Evolutionary conservation across 2,797 vertebrate genomes (phyloP).

Genomic region (Podargus strigoides): DNA sequence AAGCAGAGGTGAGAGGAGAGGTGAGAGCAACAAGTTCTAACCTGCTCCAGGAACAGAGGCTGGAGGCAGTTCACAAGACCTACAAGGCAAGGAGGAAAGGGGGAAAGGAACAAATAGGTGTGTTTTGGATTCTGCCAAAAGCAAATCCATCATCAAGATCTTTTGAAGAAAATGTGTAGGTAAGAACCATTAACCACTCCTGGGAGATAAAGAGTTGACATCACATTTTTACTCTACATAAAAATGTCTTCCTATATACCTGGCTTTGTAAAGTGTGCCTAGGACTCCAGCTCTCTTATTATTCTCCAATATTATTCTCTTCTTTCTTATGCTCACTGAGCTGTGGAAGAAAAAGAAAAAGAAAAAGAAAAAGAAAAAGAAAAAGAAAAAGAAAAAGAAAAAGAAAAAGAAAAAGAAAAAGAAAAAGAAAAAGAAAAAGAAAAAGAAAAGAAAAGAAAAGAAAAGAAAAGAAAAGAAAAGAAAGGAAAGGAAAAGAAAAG

Average conservation of each 20-base stretch:
- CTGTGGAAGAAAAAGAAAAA: neutral
- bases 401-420: no score
- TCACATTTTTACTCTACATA: neutral
- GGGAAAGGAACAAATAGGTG: neutral
- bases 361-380: no score
- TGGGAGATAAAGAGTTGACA: neutral
- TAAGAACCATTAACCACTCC: neutral
- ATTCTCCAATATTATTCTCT: neutral
- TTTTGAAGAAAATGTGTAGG: slow-evolving; percentile 6
- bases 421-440: no score
- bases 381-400: no score
- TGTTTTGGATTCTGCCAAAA: slow-evolving; percentile 19
- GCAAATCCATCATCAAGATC: neutral
- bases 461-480: no score
- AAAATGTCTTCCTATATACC: neutral
- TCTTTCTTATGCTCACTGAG: neutral
- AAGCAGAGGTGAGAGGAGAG: neutral
- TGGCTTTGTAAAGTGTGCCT: neutral
- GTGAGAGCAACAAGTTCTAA: neutral
- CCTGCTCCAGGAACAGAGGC: neutral
- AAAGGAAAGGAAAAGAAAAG: no score
- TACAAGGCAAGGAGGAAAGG: neutral
- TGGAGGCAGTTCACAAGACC: neutral
- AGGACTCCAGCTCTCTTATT: neutral
- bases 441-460: no score